These are phyloP conservation scores for Lycia hirtaria DNA, from an alignment of 2,888 invertebrate genomes.

Conservation along the genomic window DNA sequence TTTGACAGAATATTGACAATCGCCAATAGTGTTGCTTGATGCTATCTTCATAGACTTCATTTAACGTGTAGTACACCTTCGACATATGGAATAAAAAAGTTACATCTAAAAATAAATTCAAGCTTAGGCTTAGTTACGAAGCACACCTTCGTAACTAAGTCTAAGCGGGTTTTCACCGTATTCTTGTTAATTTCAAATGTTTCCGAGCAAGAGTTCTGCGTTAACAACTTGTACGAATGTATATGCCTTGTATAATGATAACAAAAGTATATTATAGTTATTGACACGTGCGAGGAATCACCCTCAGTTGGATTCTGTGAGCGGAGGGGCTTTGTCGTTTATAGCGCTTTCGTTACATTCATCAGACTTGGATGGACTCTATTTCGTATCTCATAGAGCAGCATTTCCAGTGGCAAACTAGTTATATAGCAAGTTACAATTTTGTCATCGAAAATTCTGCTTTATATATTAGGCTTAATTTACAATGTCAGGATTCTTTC, in stretches of 20 bases:
- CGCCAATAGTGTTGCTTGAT: too few species aligned
- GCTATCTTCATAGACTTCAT: too few species aligned
- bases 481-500: background rate
- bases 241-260: slow-evolving; percentile 83
- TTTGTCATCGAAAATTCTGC: background rate
- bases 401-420: background rate
- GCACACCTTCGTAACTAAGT: background rate
- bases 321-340: slow-evolving; percentile 68
- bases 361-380: background rate
- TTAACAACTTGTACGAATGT: slow-evolving; percentile 64
- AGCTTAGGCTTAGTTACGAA: too few species aligned
- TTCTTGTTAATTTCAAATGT: too few species aligned
- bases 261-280: slow-evolving; percentile 80
- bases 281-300: slow-evolving; percentile 74
- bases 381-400: background rate
- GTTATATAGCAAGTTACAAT: too few species aligned
- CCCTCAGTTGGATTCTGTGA: slow-evolving; percentile 70
- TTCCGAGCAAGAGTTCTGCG: slow-evolving; percentile 45
- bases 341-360: too few species aligned
- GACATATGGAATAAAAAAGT: too few species aligned
- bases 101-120: too few species aligned
- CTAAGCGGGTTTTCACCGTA: too few species aligned
- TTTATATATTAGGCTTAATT: background rate
- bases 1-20: too few species aligned
- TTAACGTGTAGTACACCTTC: too few species aligned